These are phyloP conservation scores for Mythimna ferrago DNA, from an alignment of 2,888 invertebrate species.

Conservation along the genomic window DNA sequence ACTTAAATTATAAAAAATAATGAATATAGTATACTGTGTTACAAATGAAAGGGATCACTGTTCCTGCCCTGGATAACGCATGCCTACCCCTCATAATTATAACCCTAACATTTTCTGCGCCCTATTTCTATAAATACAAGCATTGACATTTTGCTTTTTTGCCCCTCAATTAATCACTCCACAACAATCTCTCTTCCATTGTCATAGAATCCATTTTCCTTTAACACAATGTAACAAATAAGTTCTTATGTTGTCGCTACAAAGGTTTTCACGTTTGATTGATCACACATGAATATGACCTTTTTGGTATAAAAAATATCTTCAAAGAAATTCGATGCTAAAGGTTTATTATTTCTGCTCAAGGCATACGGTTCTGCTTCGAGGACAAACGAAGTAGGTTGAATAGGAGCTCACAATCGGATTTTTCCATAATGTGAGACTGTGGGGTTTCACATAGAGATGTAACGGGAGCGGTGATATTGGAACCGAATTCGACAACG, in stretches of 20 bases:
- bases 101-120: slow-evolving; percentile 30
- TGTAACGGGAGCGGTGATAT: too few relatives aligned
- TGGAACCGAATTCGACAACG: too few relatives aligned
- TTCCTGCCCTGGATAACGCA: background rate
- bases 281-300: slow-evolving; percentile 77
- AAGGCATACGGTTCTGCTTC: slow-evolving; percentile 16
- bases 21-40: background rate
- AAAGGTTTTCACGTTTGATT: slow-evolving; percentile 74
- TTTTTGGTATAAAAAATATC: slow-evolving; percentile 65
- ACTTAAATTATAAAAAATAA: background rate
- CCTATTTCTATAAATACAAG: slow-evolving; percentile 47
- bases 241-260: slow-evolving; percentile 55
- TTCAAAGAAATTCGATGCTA: slow-evolving; percentile 40
- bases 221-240: slow-evolving; percentile 54
- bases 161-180: slow-evolving; percentile 1
- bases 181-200: slow-evolving; percentile 25
- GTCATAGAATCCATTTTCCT: slow-evolving; percentile 35
- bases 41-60: background rate
- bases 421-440: slow-evolving; percentile 5
- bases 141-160: slow-evolving; percentile 54
- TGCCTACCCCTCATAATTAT: slow-evolving; percentile 34
- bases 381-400: background rate
- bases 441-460: slow-evolving; percentile 3
- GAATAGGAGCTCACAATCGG: background rate
- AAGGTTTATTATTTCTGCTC: slow-evolving; percentile 49